phyloP scores from a whole-genome alignment of 2,797 vertebrate species.

The Todus mexicanus region DNA sequence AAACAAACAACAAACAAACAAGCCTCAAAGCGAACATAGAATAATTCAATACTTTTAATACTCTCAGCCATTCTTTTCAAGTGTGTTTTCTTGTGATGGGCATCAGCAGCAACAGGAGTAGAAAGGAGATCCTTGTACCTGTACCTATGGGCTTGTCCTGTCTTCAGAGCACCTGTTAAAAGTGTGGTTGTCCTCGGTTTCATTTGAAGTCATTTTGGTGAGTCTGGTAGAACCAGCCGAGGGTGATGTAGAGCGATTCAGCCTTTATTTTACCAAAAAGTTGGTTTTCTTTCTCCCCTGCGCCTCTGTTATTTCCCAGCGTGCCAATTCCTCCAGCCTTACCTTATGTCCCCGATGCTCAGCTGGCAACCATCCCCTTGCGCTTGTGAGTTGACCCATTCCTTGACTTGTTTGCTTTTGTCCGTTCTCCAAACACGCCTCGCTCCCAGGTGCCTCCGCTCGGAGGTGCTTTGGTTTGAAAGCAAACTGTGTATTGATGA shows the following conservation, averaged over 20 bases:
- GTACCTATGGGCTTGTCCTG: background rate
- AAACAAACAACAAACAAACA: background rate
- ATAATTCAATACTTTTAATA: background rate
- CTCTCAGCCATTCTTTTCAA: background rate
- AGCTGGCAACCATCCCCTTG: background rate
- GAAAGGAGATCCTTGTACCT: background rate
- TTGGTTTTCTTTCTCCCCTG: background rate
- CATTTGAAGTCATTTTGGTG: background rate
- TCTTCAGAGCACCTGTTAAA: background rate
- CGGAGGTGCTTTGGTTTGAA: background rate
- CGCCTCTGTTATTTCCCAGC: background rate
- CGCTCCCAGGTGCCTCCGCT: background rate
- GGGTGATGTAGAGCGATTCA: background rate
- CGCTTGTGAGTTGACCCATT: background rate
- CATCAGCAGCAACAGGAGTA: background rate
- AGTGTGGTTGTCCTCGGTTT: too few relatives aligned
- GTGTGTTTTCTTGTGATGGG: background rate
- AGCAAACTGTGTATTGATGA: accelerated
- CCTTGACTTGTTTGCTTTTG: background rate
- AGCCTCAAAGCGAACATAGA: background rate
- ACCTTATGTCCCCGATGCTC: background rate
- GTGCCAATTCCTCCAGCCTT: background rate
- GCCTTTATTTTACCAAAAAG: background rate
- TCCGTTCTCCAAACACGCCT: background rate
- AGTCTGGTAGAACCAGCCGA: background rate